Evolutionary conservation across 2,113 vertebrate species (phyloP).

Genomic region (Amazona vittata): DNA sequence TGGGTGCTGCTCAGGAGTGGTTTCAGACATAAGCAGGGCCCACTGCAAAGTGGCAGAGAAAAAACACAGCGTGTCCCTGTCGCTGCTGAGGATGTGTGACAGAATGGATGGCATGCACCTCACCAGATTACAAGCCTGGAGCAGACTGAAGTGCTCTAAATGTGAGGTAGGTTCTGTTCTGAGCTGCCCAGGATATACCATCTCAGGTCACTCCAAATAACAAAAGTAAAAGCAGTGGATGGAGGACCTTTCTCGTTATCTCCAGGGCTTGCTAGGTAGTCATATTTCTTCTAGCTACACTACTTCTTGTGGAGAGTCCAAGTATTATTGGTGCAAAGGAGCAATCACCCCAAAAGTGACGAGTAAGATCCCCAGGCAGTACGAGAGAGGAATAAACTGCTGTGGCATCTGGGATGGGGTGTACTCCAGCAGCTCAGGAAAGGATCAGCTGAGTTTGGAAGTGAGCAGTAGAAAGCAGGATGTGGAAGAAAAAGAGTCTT

Average conservation of each 20-base stretch:
- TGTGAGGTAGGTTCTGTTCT: not conserved
- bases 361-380: not conserved
- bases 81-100: fast-evolving
- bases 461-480: not conserved
- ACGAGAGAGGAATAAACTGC: not conserved
- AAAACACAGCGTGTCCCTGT: not conserved
- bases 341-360: not conserved
- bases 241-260: not conserved
- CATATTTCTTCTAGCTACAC: not conserved
- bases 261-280: not conserved
- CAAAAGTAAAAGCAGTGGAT: not conserved
- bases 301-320: not conserved
- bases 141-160: not conserved
- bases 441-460: not conserved
- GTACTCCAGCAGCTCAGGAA: not conserved
- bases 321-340: not conserved
- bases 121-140: not conserved
- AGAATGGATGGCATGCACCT: not conserved
- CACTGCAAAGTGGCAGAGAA: not conserved
- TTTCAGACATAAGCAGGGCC: not conserved
- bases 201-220: not conserved
- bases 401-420: not conserved
- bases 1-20: not conserved
- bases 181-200: not conserved
- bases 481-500: not conserved